Evolutionary conservation across 1,140 invertebrate genomes (phyloP).

Genomic region (Hesperophylax magnus): DNA sequence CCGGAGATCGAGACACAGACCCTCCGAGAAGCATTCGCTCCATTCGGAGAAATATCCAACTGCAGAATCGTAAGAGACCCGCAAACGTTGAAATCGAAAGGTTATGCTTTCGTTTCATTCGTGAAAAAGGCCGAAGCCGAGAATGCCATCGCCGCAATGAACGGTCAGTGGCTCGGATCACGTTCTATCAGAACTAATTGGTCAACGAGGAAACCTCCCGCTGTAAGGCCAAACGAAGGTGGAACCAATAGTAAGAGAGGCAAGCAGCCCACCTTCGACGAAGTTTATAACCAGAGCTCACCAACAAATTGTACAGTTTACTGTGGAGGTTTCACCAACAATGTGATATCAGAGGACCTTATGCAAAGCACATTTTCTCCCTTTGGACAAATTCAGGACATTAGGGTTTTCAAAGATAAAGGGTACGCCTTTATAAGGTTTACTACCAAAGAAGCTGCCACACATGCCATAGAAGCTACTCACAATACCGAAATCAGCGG

Average conservation of each 20-base stretch:
- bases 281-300: slow-evolving; percentile 97
- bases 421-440: slow-evolving; percentile 99
- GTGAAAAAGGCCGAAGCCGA: slow-evolving; percentile 99
- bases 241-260: slow-evolving; percentile 69
- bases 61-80: slow-evolving; percentile 98
- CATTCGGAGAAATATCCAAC: slow-evolving; percentile 99
- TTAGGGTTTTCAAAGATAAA: slow-evolving; percentile 99
- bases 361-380: slow-evolving; percentile 96
- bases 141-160: slow-evolving; percentile 97
- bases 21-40: slow-evolving; percentile 95
- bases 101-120: slow-evolving; percentile 99
- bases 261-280: slow-evolving; percentile 77
- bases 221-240: slow-evolving; percentile 74
- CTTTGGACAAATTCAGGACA: slow-evolving; percentile 96
- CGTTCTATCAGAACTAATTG: slow-evolving; percentile 99
- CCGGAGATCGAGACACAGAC: slow-evolving; percentile 99
- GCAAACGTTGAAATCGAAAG: slow-evolving; percentile 98
- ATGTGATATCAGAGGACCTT: slow-evolving; percentile 94
- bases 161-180: slow-evolving; percentile 98
- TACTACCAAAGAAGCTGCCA: slow-evolving; percentile 96
- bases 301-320: slow-evolving; percentile 99
- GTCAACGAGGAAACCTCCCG: slow-evolving; percentile 96
- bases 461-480: slow-evolving; percentile 96
- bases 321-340: slow-evolving; percentile 95
- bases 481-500: slow-evolving; percentile 98